Evolutionary conservation across 2,888 invertebrate species (phyloP).

Genomic region (Caenorhabditis drosophilae): DNA sequence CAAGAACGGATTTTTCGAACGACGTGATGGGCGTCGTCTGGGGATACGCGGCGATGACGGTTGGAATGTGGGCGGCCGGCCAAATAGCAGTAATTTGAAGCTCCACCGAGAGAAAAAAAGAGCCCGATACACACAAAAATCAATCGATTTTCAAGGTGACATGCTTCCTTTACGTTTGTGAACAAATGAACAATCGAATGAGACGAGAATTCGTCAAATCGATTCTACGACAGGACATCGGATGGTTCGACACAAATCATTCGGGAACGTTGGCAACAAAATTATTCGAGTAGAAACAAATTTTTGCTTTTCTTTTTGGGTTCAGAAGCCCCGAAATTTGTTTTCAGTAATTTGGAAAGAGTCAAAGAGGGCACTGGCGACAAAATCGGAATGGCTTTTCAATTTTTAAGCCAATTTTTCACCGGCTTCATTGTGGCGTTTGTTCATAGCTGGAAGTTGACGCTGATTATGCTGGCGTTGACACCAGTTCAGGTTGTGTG

Average conservation of each 20-base stretch:
- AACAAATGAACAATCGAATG: constrained; percentile 72
- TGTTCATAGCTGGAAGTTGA: constrained; percentile 66
- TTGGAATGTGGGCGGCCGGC: constrained; percentile 50
- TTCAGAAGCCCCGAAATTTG: background rate
- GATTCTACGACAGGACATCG: constrained; percentile 69
- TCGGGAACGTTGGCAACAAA: constrained; percentile 72
- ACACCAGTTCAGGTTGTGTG: constrained; percentile 56
- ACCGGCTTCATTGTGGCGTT: constrained; percentile 68
- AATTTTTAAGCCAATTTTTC: constrained; percentile 55
- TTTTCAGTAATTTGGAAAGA: constrained; percentile 65
- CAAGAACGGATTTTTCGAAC: constrained; percentile 32
- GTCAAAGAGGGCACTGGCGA: constrained; percentile 68
- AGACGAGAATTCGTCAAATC: constrained; percentile 71
- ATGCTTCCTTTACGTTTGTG: constrained; percentile 70
- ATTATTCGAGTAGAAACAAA: constrained; percentile 72
- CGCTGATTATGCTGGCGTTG: constrained; percentile 69
- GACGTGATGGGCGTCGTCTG: constrained; percentile 52
- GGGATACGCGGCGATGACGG: constrained; percentile 49
- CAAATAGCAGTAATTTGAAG: constrained; percentile 36
- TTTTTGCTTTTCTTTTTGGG: background rate
- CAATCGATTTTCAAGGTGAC: constrained; percentile 64
- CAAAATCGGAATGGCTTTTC: constrained; percentile 66
- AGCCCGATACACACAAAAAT: background rate
- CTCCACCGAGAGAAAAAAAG: too few relatives aligned
- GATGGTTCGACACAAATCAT: constrained; percentile 71